These are phyloP conservation scores for Sinocyclocheilus anophthalmus DNA, from an alignment of 2,113 vertebrate species.

Conservation along the genomic window DNA sequence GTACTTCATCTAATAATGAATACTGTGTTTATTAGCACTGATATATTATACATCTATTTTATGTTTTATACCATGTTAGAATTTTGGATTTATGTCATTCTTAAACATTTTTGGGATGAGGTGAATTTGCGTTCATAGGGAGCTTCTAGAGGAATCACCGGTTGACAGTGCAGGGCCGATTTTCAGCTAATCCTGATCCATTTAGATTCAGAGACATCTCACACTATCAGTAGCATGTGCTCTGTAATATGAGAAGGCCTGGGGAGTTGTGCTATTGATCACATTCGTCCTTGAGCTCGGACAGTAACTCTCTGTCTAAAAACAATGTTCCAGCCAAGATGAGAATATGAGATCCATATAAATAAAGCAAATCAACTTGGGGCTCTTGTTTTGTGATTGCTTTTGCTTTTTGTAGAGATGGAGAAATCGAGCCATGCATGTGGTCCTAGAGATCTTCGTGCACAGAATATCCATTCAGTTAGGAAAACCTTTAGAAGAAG, in stretches of 20 bases:
- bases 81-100: background rate
- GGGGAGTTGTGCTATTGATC: constrained; percentile 33
- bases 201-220: constrained; percentile 25
- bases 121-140: background rate
- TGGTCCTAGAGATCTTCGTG: background rate
- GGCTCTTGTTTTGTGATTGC: background rate
- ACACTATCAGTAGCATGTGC: constrained; percentile 26
- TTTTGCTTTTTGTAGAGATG: background rate
- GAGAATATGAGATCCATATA: constrained; percentile 22
- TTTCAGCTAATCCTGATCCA: constrained; percentile 23
- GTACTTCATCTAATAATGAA: no score
- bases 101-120: background rate
- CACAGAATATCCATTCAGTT: background rate
- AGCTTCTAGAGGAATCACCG: background rate
- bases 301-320: constrained; percentile 33
- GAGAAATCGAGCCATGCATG: background rate
- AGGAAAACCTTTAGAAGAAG: background rate
- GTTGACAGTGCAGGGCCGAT: background rate
- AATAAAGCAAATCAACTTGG: constrained; percentile 7
- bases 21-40: no score
- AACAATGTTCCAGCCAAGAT: constrained; percentile 25
- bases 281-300: constrained; percentile 40
- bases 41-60: no score
- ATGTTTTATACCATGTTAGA: no score
- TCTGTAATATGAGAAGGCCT: constrained; percentile 42